These are phyloP conservation scores for Lates calcarifer DNA, from an alignment of 2,113 vertebrate species.

Conservation along the genomic window DNA sequence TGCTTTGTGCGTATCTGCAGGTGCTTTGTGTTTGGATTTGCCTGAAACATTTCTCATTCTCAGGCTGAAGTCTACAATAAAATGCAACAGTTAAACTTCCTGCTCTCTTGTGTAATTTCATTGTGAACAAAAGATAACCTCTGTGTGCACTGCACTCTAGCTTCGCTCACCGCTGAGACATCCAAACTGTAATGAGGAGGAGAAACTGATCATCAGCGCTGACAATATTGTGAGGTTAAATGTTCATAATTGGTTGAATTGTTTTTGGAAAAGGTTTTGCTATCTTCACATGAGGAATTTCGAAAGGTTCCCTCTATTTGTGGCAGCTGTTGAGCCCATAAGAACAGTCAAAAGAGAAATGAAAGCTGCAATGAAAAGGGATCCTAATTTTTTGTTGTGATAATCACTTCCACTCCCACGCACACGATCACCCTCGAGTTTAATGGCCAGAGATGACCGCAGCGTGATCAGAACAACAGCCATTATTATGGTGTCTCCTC, in stretches of 20 bases:
- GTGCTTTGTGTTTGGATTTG: constrained; percentile 65
- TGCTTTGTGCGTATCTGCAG: constrained; percentile 56
- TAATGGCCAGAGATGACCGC: constrained; percentile 37
- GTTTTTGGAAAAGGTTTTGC: constrained; percentile 37
- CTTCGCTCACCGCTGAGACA: constrained; percentile 19
- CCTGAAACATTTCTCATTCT: constrained; percentile 26
- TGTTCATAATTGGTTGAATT: constrained; percentile 17
- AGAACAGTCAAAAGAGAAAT: constrained; percentile 36
- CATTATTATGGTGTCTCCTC: constrained; percentile 18
- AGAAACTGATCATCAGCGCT: constrained; percentile 11
- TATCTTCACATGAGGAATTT: constrained; percentile 3
- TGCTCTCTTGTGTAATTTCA: constrained; percentile 51
- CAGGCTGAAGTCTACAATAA: constrained; percentile 26
- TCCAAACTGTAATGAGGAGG: constrained; percentile 24
- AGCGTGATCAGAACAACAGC: constrained; percentile 24
- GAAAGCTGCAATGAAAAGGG: constrained; percentile 51
- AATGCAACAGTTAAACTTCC: constrained; percentile 38
- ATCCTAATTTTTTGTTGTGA: constrained; percentile 46
- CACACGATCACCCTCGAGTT: neutral
- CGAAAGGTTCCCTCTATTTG: constrained; percentile 18
- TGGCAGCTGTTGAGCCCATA: constrained; percentile 21
- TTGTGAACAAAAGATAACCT: constrained; percentile 35
- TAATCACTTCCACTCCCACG: constrained; percentile 50
- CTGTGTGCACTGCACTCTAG: constrained; percentile 23
- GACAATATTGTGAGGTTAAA: constrained; percentile 3